Evolutionary conservation across 1,140 invertebrate species (phyloP), one percentile per base, ranked within the genome.

Genomic region (Hyphantria cunea): DNA sequence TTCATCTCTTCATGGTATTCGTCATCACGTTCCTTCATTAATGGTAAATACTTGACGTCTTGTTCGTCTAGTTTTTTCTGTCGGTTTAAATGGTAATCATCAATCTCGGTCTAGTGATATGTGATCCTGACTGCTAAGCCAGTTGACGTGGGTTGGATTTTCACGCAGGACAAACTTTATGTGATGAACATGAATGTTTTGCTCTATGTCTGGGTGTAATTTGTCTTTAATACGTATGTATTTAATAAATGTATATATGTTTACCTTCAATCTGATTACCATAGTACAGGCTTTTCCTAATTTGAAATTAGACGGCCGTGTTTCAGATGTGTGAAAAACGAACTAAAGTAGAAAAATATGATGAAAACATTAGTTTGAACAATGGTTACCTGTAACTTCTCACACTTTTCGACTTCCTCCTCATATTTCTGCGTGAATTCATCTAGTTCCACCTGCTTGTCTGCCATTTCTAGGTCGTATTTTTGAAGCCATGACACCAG

Each of bases 1-100:
- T 75, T 80, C 78, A 92, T 81, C 69, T 92, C 91, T 25, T 76
- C 75, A 53, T 91, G 84, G 50, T 92, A 92, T 64, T 92, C 91
- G 6, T 70, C 83, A 58, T 92, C 91, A 59, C 89, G 77, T 59
- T 91, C 88, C 31, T 69, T 86, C 91, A 92, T 92, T 6, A 91
- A 64, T 9, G 91, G 91, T 13, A 87, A 74, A 37, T 90, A 92
- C 14, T 85, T 78, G 41, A 76, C 77, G 51, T 91, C 80, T 66
- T 92, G 91, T 49, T 89, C 82, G n/a, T 77, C 88, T 64, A 92
- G 62, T 70, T 86, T 74, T 48, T 41, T 61, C 86, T 91, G 51
- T 39, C 52, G 42, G n/a, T 15, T 34, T 12, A 3, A 13, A 44
- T 44, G 41, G 7, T 9, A 1, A 5, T 25, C 2, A 25, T 25